phyloP scores from a whole-genome alignment of 2,797 vertebrate genomes.

The Peromyscus attwateri region DNA sequence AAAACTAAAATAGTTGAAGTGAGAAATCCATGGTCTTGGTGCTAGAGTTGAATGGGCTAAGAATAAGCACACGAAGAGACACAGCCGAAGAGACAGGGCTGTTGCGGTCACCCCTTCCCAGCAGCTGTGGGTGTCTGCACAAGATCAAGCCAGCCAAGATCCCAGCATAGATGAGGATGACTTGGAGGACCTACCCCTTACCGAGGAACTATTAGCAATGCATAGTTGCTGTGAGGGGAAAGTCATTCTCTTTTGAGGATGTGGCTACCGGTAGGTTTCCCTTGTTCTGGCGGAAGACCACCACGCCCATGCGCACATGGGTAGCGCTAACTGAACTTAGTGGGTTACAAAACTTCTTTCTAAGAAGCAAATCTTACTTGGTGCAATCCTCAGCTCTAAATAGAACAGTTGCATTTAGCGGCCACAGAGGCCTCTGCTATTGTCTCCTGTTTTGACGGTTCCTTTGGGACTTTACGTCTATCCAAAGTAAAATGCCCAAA shows the following conservation, averaged over 20 bases:
- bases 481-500: background rate
- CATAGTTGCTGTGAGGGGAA: background rate
- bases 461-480: background rate
- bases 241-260: background rate
- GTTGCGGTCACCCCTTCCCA: accelerated
- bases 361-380: background rate
- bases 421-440: background rate
- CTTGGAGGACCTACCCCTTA: background rate
- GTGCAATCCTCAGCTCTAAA: background rate
- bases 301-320: background rate
- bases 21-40: background rate
- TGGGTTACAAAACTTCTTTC: background rate
- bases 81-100: background rate
- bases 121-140: background rate
- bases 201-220: background rate
- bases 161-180: background rate
- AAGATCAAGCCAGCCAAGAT: background rate
- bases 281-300: too few relatives aligned
- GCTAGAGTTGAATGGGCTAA: background rate
- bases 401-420: accelerated
- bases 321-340: background rate
- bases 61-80: background rate
- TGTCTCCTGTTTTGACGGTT: background rate
- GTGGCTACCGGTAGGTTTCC: background rate
- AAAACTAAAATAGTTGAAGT: background rate